Evolutionary conservation across 2,888 invertebrate species (phyloP), one percentile per base, ranked within the genome.

Genomic region (Thelaira solivaga): DNA sequence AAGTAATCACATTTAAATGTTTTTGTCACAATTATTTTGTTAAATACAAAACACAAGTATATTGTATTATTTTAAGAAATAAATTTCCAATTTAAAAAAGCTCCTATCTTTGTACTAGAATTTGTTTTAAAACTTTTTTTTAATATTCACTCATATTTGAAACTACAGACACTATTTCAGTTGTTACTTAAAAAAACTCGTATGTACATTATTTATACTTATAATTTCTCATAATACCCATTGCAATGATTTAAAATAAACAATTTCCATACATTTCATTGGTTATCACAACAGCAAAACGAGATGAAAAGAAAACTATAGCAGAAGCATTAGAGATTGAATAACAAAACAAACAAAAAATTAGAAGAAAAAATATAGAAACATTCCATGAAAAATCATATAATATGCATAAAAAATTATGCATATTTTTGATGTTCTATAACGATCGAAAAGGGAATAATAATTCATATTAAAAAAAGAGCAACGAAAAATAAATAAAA

Each of bases 401-500:
- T n/a, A n/a, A n/a, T n/a, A n/a, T 69, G 41, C 55, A 76, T 49
- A 34, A 31, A 49, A 76, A 57, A 76, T 57, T 68, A 64, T 76
- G 62, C 76, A 76, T 64, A 51, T 61, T 51, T 69, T 39, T 49
- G 57, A 29, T 69, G 55, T 51, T 55, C 43, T 34, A 45, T 59
- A 59, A 76, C 57, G 71, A 76, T 69, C 57, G 51, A 39, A 51
- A 20, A 36, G 76, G 76, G 76, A 64, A 71, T 64, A 69, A 76
- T 76, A 71, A 59, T 55, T 76, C 64, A 75, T 31, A 59, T 26
- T 18, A 62, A 59, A 61, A 16, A 10, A 29, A 22, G n/a, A 43
- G 20, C 13, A 51, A 45, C 0, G 13, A 6, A 39, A 36, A n/a
- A 43, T 45, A 10, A 10, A 34, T 20, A 8, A 41, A 13, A 64